Base-by-base conservation (phyloP, 2,888 invertebrate species). In the Carabus problematicus region DNA sequence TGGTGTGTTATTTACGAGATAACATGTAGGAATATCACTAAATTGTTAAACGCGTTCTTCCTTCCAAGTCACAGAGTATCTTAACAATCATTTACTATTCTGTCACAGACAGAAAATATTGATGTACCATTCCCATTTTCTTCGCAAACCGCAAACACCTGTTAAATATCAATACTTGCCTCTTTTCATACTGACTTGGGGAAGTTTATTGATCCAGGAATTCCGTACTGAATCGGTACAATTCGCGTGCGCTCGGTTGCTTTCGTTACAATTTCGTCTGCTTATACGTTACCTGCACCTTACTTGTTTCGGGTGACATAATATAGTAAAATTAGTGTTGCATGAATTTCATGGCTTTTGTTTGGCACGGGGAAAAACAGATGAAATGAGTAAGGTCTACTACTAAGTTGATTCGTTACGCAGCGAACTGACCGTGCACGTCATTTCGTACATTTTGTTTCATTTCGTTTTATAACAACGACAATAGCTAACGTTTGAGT, bases 171-270 rank as follows among this genome's bases (percentile, higher is more conserved):
- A 66, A 66, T 66, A 66, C 66, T 66, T 66, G 39, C 58, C 66
- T 59, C 66, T 58, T 66, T 66, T 66, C 64, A 59, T 59, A 49
- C 40, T 59, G 18, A 66, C 49, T 66, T 66, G 58, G 59, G 47
- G 59, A 66, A 66, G 56, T 66, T 66, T 66, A 66, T 66, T 66
- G 66, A 66, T 66, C 66, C 58, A 8, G 58, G 66, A 66, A 66
- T 66, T 66, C 59, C 58, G 41, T 42, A 64, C 64, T 29, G 64
- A 64, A 64, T 64, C 64, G 66, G 58, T 47, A 49, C 29, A 59
- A 49, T 58, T 59, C 66, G 66, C 49, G 14, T 40, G 8, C 41
- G 49, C 49, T 66, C 66, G 59, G 66, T 47, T 49, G 40, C 59
- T 58, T 58, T 59, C 66, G 66, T 66, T 66, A 64, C 56, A 64